Conservation (phyloP, 2,113 vertebrate genomes). For the Eurypyga helias region DNA sequence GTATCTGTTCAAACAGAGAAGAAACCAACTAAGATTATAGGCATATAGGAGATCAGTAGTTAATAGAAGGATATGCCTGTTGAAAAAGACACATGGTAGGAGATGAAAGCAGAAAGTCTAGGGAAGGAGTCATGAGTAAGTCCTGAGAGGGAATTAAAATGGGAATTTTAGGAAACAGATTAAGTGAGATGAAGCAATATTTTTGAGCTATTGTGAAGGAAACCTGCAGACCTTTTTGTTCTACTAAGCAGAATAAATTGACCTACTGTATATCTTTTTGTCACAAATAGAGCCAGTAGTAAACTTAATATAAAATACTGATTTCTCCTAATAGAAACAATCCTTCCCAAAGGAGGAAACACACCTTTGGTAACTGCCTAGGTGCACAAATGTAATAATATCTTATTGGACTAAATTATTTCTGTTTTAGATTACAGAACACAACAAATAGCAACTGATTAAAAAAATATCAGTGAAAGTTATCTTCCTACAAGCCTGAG, state of each 20-base stretch:
- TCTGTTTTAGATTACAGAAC: not conserved
- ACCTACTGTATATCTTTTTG: not conserved
- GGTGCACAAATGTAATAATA: not conserved
- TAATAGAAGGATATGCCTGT: not conserved
- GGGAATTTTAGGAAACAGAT: not conserved
- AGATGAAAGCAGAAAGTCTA: not conserved
- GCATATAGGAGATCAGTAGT: not conserved
- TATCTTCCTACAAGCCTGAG: not conserved
- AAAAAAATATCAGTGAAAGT: accelerated
- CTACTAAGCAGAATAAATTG: not conserved
- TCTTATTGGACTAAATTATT: not conserved
- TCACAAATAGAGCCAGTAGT: not conserved
- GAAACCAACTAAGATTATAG: not conserved
- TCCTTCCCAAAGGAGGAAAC: not conserved
- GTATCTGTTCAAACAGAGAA: not conserved
- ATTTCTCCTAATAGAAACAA: not conserved
- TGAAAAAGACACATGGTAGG: not conserved
- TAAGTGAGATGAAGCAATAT: not conserved
- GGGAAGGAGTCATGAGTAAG: not conserved
- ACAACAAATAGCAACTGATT: not conserved
- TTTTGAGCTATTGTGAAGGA: not conserved
- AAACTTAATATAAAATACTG: not conserved
- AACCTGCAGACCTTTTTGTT: not conserved
- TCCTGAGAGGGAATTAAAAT: not conserved
- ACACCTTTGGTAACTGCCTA: not conserved